Evolutionary conservation across 2,888 invertebrate genomes (phyloP).

Genomic region (Cacoxenus indagator): DNA sequence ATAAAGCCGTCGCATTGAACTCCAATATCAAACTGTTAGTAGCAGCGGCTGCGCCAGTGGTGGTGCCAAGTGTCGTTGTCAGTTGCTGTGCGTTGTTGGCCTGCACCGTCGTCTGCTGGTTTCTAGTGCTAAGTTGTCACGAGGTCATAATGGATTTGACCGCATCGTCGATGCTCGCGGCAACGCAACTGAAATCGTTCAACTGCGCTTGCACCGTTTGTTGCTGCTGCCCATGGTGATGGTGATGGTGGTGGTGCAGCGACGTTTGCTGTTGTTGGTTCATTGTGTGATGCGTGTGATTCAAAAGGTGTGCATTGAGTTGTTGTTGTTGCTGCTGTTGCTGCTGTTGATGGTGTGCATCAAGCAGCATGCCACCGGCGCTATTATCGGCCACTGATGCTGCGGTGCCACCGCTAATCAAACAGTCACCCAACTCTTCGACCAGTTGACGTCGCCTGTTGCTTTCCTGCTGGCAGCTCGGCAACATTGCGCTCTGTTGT

Average conservation of each 20-base stretch:
- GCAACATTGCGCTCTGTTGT: conserved; percentile 42
- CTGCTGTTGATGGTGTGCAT: conserved; percentile 49
- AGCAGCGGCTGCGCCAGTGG: conserved; percentile 20
- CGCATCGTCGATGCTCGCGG: conserved; percentile 71
- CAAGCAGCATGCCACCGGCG: conserved; percentile 53
- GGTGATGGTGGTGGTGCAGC: conserved; percentile 44
- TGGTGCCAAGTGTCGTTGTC: conserved; percentile 34
- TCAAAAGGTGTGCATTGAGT: conserved; percentile 6
- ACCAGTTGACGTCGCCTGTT: conserved; percentile 54
- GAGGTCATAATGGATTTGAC: conserved; percentile 73
- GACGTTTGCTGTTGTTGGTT: conserved; percentile 37
- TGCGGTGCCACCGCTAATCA: conserved; percentile 60
- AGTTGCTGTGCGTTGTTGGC: conserved; percentile 4
- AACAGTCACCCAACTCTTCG: conserved; percentile 69
- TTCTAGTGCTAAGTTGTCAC: conserved; percentile 63
- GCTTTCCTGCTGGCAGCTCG: conserved; percentile 53
- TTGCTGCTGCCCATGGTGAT: conserved; percentile 36
- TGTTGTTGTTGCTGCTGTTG: conserved; percentile 48
- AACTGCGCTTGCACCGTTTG: conserved; percentile 57
- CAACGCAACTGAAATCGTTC: conserved; percentile 71
- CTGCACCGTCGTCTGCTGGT: conserved; percentile 27
- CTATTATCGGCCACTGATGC: conserved; percentile 56
- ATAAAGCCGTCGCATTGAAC: conserved; percentile 64
- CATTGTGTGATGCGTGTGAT: conserved; percentile 40
- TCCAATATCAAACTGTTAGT: conserved; percentile 61